A percentile compares a stretch with the other conserved stretches of the same genome.
These are phyloP conservation scores for Thecocarcelia acutangulata DNA, from an alignment of 2,888 invertebrate genomes.

Conservation along the genomic window DNA sequence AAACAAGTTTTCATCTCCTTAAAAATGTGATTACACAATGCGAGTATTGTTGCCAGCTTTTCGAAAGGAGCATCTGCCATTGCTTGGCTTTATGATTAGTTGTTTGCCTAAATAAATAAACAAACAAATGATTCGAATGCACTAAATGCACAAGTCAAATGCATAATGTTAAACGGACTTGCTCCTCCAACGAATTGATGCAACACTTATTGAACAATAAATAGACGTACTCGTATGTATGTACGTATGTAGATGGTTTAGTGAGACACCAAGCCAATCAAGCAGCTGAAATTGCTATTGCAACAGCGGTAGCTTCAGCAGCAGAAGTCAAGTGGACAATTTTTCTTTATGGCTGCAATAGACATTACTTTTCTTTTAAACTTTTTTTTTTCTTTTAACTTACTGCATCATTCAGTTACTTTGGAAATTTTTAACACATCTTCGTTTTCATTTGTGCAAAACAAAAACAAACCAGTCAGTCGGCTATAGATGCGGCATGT, in stretches of 20 bases:
- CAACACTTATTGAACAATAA: constrained; percentile 38
- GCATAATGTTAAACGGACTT: constrained; percentile 15
- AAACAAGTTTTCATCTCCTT: constrained; percentile 26
- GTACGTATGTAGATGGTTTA: constrained; percentile 10
- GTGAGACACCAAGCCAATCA: background rate
- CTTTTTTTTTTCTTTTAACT: background rate
- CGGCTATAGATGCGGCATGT: constrained; percentile 4
- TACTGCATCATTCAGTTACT: background rate
- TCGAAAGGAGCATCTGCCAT: constrained; percentile 39
- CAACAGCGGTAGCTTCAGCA: background rate
- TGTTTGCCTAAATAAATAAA: constrained; percentile 16
- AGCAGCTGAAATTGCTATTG: too few relatives aligned
- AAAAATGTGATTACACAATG: constrained; percentile 43
- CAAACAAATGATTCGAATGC: constrained; percentile 14
- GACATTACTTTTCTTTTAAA: constrained; percentile 19
- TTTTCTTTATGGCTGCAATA: constrained; percentile 13
- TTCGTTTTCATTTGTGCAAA: constrained; percentile 45
- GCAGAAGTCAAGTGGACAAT: constrained; percentile 46
- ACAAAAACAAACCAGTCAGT: constrained; percentile 15
- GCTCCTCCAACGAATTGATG: constrained; percentile 48
- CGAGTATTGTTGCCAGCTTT: background rate
- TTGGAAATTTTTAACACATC: constrained; percentile 3
- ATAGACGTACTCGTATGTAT: too few relatives aligned
- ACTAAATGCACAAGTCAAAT: constrained; percentile 33
- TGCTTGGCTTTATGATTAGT: background rate